phyloP scores from a whole-genome alignment of 2,888 invertebrate genomes.

The Sphinx pinastri region DNA sequence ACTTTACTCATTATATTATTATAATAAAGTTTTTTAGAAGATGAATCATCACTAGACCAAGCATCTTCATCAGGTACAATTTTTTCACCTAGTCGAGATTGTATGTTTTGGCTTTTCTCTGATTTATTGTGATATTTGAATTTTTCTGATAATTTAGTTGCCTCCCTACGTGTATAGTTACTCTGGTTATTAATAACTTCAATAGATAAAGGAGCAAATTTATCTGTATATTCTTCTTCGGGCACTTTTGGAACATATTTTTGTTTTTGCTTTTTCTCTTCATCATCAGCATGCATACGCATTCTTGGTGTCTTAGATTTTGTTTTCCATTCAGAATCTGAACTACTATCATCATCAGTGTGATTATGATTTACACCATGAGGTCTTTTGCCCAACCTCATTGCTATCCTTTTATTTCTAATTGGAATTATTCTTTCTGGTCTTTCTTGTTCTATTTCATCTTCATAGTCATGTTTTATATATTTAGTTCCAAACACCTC shows the following conservation, averaged over 20 bases:
- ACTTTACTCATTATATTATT: slow-evolving; percentile 81
- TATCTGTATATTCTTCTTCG: slow-evolving; percentile 49
- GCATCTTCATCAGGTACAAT: slow-evolving; percentile 47
- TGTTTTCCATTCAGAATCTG: slow-evolving; percentile 84
- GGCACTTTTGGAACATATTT: slow-evolving; percentile 48
- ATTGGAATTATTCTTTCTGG: slow-evolving; percentile 54
- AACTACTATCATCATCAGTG: slow-evolving; percentile 67
- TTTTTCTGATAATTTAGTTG: slow-evolving; percentile 68
- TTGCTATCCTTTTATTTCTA: slow-evolving; percentile 70
- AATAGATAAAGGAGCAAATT: slow-evolving; percentile 72
- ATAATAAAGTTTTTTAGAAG: slow-evolving; percentile 53
- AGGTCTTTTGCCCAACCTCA: slow-evolving; percentile 67
- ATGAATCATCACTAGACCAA: slow-evolving; percentile 57
- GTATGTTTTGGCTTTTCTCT: slow-evolving; percentile 50
- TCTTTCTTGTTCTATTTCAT: slow-evolving; percentile 46
- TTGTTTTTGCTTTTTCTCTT: slow-evolving; percentile 85
- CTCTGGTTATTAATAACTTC: slow-evolving; percentile 68
- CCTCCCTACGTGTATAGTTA: slow-evolving; percentile 57
- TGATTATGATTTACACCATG: slow-evolving; percentile 54
- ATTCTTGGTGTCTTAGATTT: slow-evolving; percentile 88
- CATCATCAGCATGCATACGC: slow-evolving; percentile 95
- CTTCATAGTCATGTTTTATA: slow-evolving; percentile 56
- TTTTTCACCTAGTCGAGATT: slow-evolving; percentile 70
- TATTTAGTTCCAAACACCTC: slow-evolving; percentile 75
- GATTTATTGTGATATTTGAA: slow-evolving; percentile 57